These are phyloP conservation scores for Drosophila teissieri DNA, from an alignment of 1,140 invertebrate species.

Conservation along the genomic window DNA sequence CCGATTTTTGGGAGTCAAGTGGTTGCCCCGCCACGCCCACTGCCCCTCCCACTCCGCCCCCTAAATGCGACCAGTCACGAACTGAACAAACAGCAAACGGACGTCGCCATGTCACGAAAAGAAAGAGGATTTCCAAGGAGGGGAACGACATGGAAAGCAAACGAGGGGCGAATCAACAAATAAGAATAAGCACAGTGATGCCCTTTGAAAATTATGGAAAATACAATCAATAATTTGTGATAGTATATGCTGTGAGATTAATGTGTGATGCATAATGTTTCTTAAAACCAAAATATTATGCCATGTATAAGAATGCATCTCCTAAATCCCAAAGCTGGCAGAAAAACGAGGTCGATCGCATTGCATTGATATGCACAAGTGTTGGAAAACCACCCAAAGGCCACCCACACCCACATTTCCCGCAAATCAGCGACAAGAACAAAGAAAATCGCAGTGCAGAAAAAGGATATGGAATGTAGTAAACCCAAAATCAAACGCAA, in stretches of 20 bases:
- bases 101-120: conserved; percentile 44
- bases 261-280: no score
- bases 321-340: no score
- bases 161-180: background rate
- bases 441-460: conserved; percentile 4
- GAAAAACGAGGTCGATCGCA: conserved; percentile 5
- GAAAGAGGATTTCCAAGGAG: conserved; percentile 2
- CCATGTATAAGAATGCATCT: no score
- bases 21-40: conserved; percentile 34
- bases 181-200: background rate
- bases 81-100: conserved; percentile 54
- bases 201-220: background rate
- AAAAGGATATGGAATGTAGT: conserved; percentile 5
- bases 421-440: conserved; percentile 14
- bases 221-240: no score
- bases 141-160: background rate
- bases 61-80: conserved; percentile 55
- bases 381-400: background rate
- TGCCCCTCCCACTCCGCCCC: background rate
- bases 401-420: background rate
- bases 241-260: no score
- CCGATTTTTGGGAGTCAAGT: conserved; percentile 36
- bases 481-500: conserved; percentile 40
- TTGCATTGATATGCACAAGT: conserved; percentile 59
- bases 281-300: no score